These are phyloP conservation scores for Xiphorhynchus erythropygius DNA, from an alignment of 2,797 vertebrate species.

Conservation along the genomic window DNA sequence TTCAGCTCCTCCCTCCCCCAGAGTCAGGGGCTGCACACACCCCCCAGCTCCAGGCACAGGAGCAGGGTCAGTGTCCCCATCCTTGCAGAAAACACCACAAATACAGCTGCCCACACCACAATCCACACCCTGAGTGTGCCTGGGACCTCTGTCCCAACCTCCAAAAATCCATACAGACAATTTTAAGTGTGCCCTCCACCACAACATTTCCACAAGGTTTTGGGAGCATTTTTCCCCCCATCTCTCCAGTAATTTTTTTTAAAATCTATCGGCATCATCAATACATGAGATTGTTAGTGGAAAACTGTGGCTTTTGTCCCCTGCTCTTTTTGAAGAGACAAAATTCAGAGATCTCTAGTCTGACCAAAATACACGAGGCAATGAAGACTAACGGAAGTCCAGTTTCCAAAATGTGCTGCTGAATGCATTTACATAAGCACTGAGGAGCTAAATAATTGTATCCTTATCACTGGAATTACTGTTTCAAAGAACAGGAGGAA, in stretches of 20 bases:
- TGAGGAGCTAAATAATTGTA: neutral
- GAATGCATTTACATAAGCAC: neutral
- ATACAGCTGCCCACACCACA: neutral
- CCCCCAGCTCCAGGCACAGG: rapidly evolving
- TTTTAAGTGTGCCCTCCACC: neutral
- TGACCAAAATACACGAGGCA: neutral
- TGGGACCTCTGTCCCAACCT: neutral
- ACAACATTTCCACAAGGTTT: neutral
- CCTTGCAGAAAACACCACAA: neutral
- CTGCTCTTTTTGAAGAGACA: neutral
- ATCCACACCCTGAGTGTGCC: neutral
- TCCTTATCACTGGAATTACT: slow-evolving; percentile 12
- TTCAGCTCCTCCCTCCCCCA: neutral
- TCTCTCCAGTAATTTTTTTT: neutral
- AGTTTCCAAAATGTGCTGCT: neutral
- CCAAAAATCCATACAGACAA: neutral
- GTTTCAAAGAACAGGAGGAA: slow-evolving; percentile 44
- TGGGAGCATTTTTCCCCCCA: rapidly evolving
- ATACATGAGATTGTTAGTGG: neutral
- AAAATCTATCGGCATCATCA: neutral
- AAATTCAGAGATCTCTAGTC: neutral
- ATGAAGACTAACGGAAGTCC: neutral
- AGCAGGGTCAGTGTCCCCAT: neutral
- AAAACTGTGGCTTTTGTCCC: neutral
- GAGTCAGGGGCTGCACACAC: neutral